Evolutionary conservation across 2,888 invertebrate genomes (phyloP).

Genomic region (Sesia bembeciformis): DNA sequence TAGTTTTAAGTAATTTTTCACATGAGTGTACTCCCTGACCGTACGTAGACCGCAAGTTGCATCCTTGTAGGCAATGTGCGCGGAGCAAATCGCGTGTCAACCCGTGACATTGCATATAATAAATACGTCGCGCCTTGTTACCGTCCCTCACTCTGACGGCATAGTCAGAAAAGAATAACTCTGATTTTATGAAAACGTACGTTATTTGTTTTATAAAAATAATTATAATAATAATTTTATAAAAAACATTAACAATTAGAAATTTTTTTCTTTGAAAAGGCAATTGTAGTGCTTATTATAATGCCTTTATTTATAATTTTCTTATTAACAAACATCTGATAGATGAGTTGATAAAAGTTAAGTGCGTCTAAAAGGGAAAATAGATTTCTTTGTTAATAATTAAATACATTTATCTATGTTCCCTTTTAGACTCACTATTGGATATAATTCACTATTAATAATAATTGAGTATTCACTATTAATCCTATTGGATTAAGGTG

Average conservation of each 20-base stretch:
- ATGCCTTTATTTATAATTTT: no score
- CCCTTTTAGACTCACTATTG: no score
- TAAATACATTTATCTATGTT: no score
- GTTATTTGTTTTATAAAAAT: not conserved
- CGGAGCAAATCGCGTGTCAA: slow-evolving; percentile 56
- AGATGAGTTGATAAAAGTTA: no score
- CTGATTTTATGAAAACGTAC: not conserved
- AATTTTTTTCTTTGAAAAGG: not conserved
- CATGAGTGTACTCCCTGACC: not conserved
- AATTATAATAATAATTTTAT: not conserved
- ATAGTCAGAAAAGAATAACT: not conserved
- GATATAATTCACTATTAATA: no score
- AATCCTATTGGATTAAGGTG: no score
- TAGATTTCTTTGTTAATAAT: no score
- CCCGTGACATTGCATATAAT: slow-evolving; percentile 44
- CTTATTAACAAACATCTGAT: no score
- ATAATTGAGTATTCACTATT: no score
- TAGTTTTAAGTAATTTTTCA: not conserved
- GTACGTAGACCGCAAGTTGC: not conserved
- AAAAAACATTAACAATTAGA: not conserved
- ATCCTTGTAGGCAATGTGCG: slow-evolving; percentile 23
- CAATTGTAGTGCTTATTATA: no score
- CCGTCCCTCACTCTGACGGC: slow-evolving; percentile 6
- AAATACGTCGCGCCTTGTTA: slow-evolving; percentile 51
- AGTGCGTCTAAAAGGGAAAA: no score